A percentile compares a stretch with the other conserved stretches of the same genome.
Evolutionary conservation across 2,888 invertebrate genomes (phyloP).

Genomic region (Pecten maximus): DNA sequence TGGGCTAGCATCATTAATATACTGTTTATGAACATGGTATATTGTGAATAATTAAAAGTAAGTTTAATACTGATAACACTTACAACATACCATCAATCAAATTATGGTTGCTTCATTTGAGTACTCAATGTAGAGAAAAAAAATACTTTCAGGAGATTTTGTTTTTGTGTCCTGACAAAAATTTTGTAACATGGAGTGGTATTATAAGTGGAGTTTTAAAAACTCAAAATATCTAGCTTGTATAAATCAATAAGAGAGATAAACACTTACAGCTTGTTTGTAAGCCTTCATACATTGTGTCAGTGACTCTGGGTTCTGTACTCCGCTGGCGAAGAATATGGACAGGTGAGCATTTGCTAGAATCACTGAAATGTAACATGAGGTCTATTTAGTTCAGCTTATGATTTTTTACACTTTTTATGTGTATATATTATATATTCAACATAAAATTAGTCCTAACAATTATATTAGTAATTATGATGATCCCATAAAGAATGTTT

Average conservation of each 20-base stretch:
- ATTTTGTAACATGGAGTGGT: neutral
- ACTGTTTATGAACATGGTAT: neutral
- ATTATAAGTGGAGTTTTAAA: neutral
- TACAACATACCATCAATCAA: neutral
- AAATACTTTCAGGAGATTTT: neutral
- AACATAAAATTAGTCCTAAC: too few relatives aligned
- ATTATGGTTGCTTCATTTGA: neutral
- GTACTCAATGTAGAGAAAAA: neutral
- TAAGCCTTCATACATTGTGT: slow-evolving; percentile 91
- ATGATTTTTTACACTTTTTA: neutral
- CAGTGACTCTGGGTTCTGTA: slow-evolving; percentile 88
- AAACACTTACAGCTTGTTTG: slow-evolving; percentile 88
- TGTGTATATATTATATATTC: too few relatives aligned
- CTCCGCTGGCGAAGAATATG: slow-evolving; percentile 88
- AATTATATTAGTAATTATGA: too few relatives aligned
- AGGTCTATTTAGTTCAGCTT: neutral
- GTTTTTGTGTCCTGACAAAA: neutral
- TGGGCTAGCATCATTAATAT: neutral
- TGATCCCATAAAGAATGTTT: too few relatives aligned
- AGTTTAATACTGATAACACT: neutral
- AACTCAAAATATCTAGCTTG: neutral
- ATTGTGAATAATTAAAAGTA: neutral
- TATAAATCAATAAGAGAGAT: neutral
- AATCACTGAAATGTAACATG: slow-evolving; percentile 83
- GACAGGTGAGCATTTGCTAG: slow-evolving; percentile 93